Conservation (phyloP, 2,888 invertebrate genomes). For the Leptura quadrifasciata region DNA sequence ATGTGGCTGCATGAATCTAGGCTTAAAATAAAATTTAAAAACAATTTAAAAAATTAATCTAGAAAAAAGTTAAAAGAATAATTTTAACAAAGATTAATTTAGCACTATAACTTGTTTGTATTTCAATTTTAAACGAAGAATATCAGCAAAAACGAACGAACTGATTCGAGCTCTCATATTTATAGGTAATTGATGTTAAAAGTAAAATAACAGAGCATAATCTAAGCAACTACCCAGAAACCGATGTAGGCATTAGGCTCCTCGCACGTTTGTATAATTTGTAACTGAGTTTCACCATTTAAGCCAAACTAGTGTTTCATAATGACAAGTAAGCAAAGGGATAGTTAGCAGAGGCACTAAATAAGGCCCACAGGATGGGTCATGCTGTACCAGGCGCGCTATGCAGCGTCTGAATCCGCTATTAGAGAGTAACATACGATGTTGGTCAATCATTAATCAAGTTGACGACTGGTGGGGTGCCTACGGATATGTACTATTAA, state of each 20-base stretch:
- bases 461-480: background rate
- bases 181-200: background rate
- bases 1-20: no score
- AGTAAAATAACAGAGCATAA: background rate
- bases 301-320: conserved; percentile 10
- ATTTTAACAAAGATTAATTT: no score
- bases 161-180: no score
- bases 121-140: no score
- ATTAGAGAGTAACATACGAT: conserved; percentile 31
- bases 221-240: conserved; percentile 1
- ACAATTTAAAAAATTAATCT: no score
- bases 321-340: conserved; percentile 28
- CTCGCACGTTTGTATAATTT: background rate
- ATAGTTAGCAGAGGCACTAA: conserved; percentile 18
- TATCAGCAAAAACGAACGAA: no score
- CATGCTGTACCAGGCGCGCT: background rate
- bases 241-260: background rate
- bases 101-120: no score
- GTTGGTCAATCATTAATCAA: conserved; percentile 35
- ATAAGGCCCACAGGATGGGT: conserved; percentile 12
- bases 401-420: background rate
- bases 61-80: no score
- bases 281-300: conserved; percentile 7
- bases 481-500: conserved; percentile 9
- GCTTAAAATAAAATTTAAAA: no score